Base-by-base conservation (phyloP, 2,888 invertebrate species). In the Leptopilina drosophilae region DNA sequence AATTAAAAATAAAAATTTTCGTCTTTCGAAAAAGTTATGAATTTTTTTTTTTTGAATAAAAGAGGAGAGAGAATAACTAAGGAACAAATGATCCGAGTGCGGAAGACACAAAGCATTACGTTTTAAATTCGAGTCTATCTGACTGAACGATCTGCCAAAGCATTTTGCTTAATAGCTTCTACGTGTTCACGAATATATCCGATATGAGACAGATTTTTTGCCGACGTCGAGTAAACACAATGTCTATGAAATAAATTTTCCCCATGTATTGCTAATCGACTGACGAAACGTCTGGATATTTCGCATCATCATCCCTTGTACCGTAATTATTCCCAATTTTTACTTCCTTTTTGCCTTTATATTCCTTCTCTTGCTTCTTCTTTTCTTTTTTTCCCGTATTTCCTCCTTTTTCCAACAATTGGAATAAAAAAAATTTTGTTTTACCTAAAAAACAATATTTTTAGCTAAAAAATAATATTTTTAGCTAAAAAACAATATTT, bases 171-270 rank as follows among this genome's bases (percentile, higher is more conserved):
- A 91, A 91, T 88, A 88, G 89, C 84, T 82, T 77, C 88, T 90
- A 90, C 91, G 91, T 91, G 90, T 89, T 86, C 87, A 84, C 84
- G 89, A 90, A 91, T 90, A 89, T 86, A 86, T 86, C 85, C 84
- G 80, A 80, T 49, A 12, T 81, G n/a, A 33, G 26, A 73, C 40
- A 15, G 33, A 5, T 56, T 73, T 69, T 73, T 59, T 56, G 73
- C 73, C 56, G 73, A 73, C 73, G 73, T 56, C 15, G 56, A 73
- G 56, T 73, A 59, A 73, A 73, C 73, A 73, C 56, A 73, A 73
- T 33, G 53, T 26, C 69, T 26, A 69, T 33, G 56, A 14, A 26
- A 59, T 59, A 73, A 40, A 73, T 14, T 49, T 49, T 73, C 49
- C 14, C 12, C 9, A 67, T 20, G 2, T n/a, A 56, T 56, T 56